Conservation (phyloP, 2,888 invertebrate genomes). For the Proisotoma minuta region DNA sequence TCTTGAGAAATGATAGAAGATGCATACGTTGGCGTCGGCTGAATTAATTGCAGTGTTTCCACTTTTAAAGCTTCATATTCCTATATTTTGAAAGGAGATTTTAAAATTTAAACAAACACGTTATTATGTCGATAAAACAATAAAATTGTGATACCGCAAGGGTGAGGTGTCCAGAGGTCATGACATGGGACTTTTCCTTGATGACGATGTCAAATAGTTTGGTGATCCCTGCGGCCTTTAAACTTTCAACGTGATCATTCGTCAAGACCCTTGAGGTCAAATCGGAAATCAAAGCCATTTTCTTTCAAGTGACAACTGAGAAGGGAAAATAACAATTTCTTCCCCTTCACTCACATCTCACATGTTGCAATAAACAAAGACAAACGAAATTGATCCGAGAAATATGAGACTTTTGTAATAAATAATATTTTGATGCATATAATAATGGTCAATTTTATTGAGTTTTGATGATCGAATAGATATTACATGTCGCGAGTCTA, state of each 20-base stretch:
- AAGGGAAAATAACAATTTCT: no score
- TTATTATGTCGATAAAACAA: background rate
- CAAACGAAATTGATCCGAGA: no score
- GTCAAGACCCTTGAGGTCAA: background rate
- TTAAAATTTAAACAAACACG: background rate
- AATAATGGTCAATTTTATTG: background rate
- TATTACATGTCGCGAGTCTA: background rate
- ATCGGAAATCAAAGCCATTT: background rate
- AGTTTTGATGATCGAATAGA: background rate
- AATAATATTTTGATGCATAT: background rate
- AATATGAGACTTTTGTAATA: no score
- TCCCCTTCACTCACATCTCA: no score
- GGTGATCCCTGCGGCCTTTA: background rate
- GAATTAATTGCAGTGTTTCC: background rate
- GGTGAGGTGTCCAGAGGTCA: background rate
- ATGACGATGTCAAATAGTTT: background rate
- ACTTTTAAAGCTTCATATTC: background rate
- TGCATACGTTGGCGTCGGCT: background rate
- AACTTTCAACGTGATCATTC: background rate
- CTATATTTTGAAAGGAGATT: background rate
- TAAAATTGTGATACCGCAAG: conserved; percentile 3
- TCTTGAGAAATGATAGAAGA: background rate
- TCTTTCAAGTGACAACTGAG: no score
- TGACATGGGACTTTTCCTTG: background rate
- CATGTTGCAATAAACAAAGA: no score